Percentiles rank a stretch among this genome's conserved stretches.
Conservation (phyloP, 1,140 invertebrate genomes). For the Calliopsis andreniformis region DNA sequence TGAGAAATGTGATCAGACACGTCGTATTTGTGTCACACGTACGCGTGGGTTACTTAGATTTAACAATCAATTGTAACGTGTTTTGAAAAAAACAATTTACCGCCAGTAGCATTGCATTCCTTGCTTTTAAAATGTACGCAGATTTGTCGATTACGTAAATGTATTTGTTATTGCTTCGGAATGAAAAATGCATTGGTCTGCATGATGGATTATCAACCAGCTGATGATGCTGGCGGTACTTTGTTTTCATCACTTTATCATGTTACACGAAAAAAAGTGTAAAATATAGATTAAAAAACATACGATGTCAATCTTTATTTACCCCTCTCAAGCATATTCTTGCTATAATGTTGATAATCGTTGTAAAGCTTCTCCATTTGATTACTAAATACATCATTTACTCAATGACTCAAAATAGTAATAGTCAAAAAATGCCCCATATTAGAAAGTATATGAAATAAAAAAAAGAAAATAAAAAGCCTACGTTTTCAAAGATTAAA, state of each 20-base stretch:
- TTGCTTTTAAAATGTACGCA: slow-evolving; percentile 1
- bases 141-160: slow-evolving; percentile 1
- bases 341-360: background rate
- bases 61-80: slow-evolving; percentile 38
- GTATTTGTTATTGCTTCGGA: slow-evolving; percentile 14
- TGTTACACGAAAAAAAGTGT: slow-evolving; percentile 51
- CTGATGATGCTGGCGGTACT: slow-evolving; percentile 41
- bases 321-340: background rate
- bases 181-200: slow-evolving; percentile 11
- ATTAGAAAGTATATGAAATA: background rate
- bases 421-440: background rate
- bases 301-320: slow-evolving; percentile 52
- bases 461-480: slow-evolving; percentile 24
- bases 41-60: slow-evolving; percentile 47
- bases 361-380: too few relatives aligned
- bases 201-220: slow-evolving; percentile 22
- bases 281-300: slow-evolving; percentile 64
- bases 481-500: background rate
- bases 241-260: slow-evolving; percentile 65
- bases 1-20: slow-evolving; percentile 56
- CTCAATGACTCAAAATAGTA: too few relatives aligned
- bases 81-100: slow-evolving; percentile 37
- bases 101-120: slow-evolving; percentile 37
- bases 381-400: too few relatives aligned
- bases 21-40: slow-evolving; percentile 49